Evolutionary conservation across 2,797 vertebrate species (phyloP), one percentile per base, ranked within the genome.

Genomic region (Phalloptychus januarius): DNA sequence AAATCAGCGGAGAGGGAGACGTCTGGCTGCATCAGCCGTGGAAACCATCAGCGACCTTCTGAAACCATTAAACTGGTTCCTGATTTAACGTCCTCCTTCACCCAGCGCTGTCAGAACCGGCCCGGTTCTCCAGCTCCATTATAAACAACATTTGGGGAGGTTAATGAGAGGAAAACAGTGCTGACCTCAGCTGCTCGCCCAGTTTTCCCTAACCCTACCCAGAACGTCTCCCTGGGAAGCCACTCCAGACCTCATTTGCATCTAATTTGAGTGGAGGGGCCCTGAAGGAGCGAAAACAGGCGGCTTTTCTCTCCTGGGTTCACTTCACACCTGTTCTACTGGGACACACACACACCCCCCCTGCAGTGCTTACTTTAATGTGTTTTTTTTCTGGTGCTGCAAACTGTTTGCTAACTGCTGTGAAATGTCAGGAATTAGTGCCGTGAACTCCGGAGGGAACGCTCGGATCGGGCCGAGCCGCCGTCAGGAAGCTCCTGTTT

Each of bases 181-280:
- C 78, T 84, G 83, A 87, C 90, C 92, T 84, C 85, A 79, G 76
- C 82, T 78, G 79, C 76, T 81, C 86, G 70, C 79, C 81, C 77
- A 87, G 85, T 89, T 91, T 88, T 91, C 92, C 90, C 90, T 88
- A 75, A 92, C 93, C 89, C 88, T 85, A 88, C 89, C 89, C 25
- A 81, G 93, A 92, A 93, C 88, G 93, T 89, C 90, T 92, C 87
- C 90, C 91, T 84, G 89, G 91, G 87, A 93, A 91, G 84, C 90
- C 93, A 93, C 94, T 94, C 87, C 91, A 93, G 90, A 91, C 82
- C 91, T 94, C 88, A 94, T 94, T 94, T 94, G 92, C 94, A 94
- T 94, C 90, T 94, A 91, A 93, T 94, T 93, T 94, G 89, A 91
- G 92, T 88, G 91, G 85, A 93, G 91, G 78, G 89, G 86, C 88